These are phyloP conservation scores for Thunnus albacares DNA, from an alignment of 2,797 vertebrate genomes.

Conservation along the genomic window DNA sequence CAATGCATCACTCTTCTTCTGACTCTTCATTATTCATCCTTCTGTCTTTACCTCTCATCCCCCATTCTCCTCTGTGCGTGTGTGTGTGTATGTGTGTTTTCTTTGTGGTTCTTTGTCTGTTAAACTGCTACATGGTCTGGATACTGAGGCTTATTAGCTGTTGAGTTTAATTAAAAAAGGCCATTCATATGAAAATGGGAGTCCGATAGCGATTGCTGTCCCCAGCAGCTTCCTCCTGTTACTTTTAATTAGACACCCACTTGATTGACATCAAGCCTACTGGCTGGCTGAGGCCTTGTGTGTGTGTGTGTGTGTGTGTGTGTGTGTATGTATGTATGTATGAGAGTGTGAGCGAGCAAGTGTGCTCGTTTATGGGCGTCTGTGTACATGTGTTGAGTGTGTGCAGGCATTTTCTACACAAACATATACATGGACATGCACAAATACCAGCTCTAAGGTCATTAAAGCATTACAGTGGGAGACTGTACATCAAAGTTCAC, in stretches of 20 bases:
- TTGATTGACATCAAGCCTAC: slow-evolving; percentile 89
- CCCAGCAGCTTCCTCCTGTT: slow-evolving; percentile 89
- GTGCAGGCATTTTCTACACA: slow-evolving; percentile 57
- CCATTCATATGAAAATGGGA: slow-evolving; percentile 92
- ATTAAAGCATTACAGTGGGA: slow-evolving; percentile 72
- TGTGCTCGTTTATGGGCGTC: slow-evolving; percentile 32
- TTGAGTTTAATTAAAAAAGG: slow-evolving; percentile 92
- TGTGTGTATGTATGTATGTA: slow-evolving; percentile 26
- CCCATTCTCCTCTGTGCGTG: slow-evolving; percentile 64
- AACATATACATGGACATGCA: slow-evolving; percentile 52
- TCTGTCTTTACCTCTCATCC: slow-evolving; percentile 83
- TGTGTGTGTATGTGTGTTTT: slow-evolving; percentile 67
- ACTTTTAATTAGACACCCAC: slow-evolving; percentile 90
- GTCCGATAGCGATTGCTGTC: slow-evolving; percentile 89
- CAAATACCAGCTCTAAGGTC: slow-evolving; percentile 79
- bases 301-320: slow-evolving; percentile 40
- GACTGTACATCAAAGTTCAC: slow-evolving; percentile 83
- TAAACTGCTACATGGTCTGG: slow-evolving; percentile 90
- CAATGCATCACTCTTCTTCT: slow-evolving; percentile 83
- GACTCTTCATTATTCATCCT: slow-evolving; percentile 85
- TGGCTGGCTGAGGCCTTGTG: slow-evolving; percentile 68
- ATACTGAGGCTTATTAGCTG: slow-evolving; percentile 91
- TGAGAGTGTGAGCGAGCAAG: background rate
- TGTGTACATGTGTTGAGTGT: slow-evolving; percentile 26
- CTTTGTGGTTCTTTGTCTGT: slow-evolving; percentile 87